phyloP scores from a whole-genome alignment of 2,888 invertebrate species.

The Eustalomyia histrio region DNA sequence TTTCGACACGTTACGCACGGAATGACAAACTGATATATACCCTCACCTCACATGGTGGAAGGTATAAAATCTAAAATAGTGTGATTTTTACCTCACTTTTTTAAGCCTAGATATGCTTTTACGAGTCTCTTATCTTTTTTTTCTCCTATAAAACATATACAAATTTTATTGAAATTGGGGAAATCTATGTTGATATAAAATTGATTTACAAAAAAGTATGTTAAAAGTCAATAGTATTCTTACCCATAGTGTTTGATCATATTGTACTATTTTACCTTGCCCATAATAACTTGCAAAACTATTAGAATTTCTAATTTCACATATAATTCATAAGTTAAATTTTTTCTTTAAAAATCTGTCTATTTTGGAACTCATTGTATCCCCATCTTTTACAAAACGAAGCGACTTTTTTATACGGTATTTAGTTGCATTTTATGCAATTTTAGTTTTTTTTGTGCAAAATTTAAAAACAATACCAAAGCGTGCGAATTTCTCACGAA shows the following conservation, averaged over 20 bases:
- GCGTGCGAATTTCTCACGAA: conserved; percentile 68
- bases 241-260: conserved; percentile 27
- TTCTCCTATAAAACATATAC: too few species aligned
- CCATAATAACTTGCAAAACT: conserved; percentile 49
- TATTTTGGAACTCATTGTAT: conserved; percentile 27
- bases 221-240: too few species aligned
- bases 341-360: background rate
- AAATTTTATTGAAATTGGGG: too few species aligned
- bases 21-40: too few species aligned
- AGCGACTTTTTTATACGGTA: background rate
- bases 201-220: too few species aligned
- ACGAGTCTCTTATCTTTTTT: too few species aligned
- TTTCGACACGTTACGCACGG: too few species aligned
- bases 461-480: conserved; percentile 49
- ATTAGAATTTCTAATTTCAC: conserved; percentile 65
- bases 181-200: too few species aligned
- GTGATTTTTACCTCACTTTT: too few species aligned
- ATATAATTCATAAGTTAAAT: conserved; percentile 13
- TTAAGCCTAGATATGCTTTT: too few species aligned
- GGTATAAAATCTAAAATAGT: too few species aligned
- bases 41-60: too few species aligned
- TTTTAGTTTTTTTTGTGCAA: conserved; percentile 21
- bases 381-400: background rate
- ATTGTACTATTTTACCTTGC: conserved; percentile 16
- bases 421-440: conserved; percentile 36